phyloP scores from a whole-genome alignment of 2,888 invertebrate species.

The Furcula furcula region DNA sequence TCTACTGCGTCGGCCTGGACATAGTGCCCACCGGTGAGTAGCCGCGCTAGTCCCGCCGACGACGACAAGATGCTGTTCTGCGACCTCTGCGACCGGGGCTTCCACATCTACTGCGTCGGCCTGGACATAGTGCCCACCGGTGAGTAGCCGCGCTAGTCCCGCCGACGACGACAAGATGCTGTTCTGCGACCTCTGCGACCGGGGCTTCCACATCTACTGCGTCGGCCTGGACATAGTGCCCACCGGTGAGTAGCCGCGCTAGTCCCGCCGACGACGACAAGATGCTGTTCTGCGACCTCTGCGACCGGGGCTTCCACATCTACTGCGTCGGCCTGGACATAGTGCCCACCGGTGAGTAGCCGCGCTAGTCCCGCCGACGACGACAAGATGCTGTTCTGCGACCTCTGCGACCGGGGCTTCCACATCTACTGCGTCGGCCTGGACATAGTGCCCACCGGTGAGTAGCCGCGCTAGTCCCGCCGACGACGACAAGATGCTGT shows the following conservation, averaged over 20 bases:
- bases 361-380: no score
- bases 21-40: conserved; percentile 88
- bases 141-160: conserved; percentile 65
- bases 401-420: no score
- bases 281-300: no score
- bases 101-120: conserved; percentile 95
- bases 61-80: conserved; percentile 97
- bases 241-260: conserved; percentile 79
- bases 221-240: conserved; percentile 88
- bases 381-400: no score
- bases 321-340: no score
- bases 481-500: no score
- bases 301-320: no score
- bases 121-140: conserved; percentile 87
- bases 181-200: conserved; percentile 96
- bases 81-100: conserved; percentile 96
- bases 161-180: conserved; percentile 95
- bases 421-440: no score
- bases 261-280: no score
- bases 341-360: no score
- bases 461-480: no score
- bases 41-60: conserved; percentile 83
- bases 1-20: conserved; percentile 89
- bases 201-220: conserved; percentile 96
- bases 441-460: no score